Evolutionary conservation across 2,797 vertebrate species (phyloP).

Genomic region (Coluber constrictor): DNA sequence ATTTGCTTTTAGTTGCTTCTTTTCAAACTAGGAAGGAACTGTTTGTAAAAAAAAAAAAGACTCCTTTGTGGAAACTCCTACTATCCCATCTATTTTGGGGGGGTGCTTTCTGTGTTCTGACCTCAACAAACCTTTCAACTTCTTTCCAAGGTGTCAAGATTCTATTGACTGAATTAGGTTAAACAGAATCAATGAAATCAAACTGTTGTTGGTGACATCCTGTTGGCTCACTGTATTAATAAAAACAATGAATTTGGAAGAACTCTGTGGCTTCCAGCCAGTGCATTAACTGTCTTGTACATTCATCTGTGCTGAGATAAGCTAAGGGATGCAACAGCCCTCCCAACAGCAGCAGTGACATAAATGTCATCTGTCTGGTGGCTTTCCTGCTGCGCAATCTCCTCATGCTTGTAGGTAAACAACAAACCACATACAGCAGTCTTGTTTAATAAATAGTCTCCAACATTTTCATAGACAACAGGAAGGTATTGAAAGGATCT

Average conservation of each 20-base stretch:
- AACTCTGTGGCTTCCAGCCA: neutral
- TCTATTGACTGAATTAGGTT: neutral
- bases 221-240: accelerated
- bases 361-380: neutral
- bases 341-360: neutral
- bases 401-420: neutral
- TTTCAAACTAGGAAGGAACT: neutral
- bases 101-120: neutral
- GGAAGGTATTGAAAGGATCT: neutral
- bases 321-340: neutral
- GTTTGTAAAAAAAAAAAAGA: neutral
- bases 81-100: neutral
- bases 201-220: neutral
- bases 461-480: neutral
- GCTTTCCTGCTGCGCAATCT: neutral
- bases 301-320: neutral
- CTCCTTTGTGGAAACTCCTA: neutral
- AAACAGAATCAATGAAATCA: neutral
- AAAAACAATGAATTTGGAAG: neutral
- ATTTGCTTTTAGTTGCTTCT: neutral
- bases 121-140: neutral
- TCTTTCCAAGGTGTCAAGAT: neutral
- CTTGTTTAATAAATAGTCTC: slow-evolving; percentile 9
- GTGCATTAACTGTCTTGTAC: neutral
- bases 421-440: slow-evolving; percentile 19